Conservation (phyloP, 2,888 invertebrate species). For the Sympetrum striolatum region DNA sequence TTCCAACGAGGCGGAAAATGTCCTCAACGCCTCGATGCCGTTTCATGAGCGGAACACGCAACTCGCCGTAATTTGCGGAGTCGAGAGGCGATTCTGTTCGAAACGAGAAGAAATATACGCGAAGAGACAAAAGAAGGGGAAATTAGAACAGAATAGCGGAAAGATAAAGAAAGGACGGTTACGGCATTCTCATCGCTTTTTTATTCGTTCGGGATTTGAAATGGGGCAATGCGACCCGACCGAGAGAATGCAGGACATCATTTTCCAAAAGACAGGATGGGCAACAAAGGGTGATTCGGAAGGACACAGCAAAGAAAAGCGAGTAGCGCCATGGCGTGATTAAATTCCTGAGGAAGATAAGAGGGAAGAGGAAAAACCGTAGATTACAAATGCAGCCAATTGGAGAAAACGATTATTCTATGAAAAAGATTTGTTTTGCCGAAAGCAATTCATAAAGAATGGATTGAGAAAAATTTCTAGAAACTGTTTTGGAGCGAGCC, state of each 20-base stretch:
- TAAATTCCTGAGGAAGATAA: neutral
- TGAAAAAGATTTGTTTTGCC: too few species aligned
- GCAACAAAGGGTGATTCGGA: neutral
- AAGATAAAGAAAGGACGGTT: too few species aligned
- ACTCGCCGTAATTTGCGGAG: neutral
- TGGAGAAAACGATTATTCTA: too few species aligned
- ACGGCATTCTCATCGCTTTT: too few species aligned
- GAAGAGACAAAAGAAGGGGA: neutral
- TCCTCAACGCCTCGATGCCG: neutral
- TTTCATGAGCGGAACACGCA: neutral
- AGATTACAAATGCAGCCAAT: too few species aligned
- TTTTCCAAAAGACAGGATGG: neutral
- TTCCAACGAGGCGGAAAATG: neutral
- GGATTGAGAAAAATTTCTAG: too few species aligned
- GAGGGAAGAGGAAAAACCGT: neutral
- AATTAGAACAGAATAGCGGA: too few species aligned
- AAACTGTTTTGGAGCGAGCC: too few species aligned
- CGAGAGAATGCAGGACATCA: too few species aligned
- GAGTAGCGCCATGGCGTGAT: neutral
- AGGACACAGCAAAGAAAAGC: neutral
- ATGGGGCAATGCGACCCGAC: too few species aligned
- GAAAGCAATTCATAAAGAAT: too few species aligned
- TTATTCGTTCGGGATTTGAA: too few species aligned
- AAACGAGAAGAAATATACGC: neutral
- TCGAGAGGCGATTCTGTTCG: neutral